Base-by-base conservation (phyloP, 2,113 vertebrate species). In the Glaucomys volans region DNA sequence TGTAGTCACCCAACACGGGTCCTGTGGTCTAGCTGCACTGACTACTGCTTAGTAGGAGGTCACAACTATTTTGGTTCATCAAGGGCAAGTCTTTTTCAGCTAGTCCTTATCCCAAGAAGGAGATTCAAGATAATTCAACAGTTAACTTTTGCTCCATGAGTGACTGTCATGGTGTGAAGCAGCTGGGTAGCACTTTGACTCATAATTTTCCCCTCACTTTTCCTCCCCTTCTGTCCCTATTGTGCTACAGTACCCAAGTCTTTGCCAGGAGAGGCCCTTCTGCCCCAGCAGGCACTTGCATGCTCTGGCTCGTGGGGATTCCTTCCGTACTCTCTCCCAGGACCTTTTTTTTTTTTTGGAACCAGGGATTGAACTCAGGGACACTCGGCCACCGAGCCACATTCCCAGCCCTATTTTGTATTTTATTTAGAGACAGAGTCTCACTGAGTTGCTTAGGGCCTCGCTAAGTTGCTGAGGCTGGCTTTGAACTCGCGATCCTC, bases 171-270 rank as follows among this genome's bases (percentile, higher is more conserved):
- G 2, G 1, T 28, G 6, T 42, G 7, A 62, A 77, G 42, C 28
- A 40, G 84, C 88, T 88, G 17, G 3, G 77, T 93, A n/a, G n/a
- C 50, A 57, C 18, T 82, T 66, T n/a, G 76, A 26, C 82, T 87
- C 20, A 1, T 50, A 32, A 47, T 37, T 84, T 86, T 47, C 28
- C 66, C 24, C 69, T 30, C 52, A 13, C 47, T 12, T 42, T 84
- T 72, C 35, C 26, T 94, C 35, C 64, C 8, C 6, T 8, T 35
- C 47, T 26, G 0, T n/a, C 37, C 11, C 20, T n/a, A 2, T 28
- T 4, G 0, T 24, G 12, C 42, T 76, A 75, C 47, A 54, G 17
- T 59, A 69, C n/a, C 11, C 7, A 9, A 86, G 8, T n/a, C 77
- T 32, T 93, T 22, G 28, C 47, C 37, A 17, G 24, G 32, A 40